A percentile compares a stretch with the other conserved stretches of the same genome.
Conservation (phyloP, 2,113 vertebrate genomes). For the Gadus chalcogrammus region DNA sequence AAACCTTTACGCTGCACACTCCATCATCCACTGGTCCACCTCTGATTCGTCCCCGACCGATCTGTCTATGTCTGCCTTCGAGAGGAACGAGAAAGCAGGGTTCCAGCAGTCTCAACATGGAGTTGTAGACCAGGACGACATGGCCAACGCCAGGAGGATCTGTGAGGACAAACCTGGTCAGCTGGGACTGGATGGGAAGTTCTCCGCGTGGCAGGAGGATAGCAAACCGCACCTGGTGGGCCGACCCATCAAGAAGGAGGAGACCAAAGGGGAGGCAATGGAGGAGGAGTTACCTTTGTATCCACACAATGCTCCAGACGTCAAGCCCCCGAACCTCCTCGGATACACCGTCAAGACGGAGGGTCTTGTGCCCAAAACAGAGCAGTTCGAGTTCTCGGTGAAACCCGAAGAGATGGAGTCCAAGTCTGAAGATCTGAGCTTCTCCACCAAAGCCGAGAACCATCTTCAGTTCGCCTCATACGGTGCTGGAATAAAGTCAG, state of each 20-base stretch:
- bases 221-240: conserved; percentile 23
- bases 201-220: background rate
- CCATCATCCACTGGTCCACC: conserved; percentile 25
- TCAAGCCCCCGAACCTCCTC: conserved; percentile 36
- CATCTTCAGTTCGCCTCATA: conserved; percentile 6
- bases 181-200: background rate
- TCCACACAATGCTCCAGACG: conserved; percentile 30
- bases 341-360: conserved; percentile 33
- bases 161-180: background rate
- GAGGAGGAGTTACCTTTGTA: conserved; percentile 12
- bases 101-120: background rate
- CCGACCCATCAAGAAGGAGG: conserved; percentile 48
- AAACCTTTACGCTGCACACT: conserved; percentile 40
- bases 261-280: conserved; percentile 21
- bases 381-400: conserved; percentile 43
- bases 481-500: conserved; percentile 17
- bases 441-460: background rate
- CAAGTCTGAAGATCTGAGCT: conserved; percentile 46
- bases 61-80: conserved; percentile 11
- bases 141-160: conserved; percentile 16
- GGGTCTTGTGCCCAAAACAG: conserved; percentile 35
- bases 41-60: conserved; percentile 23
- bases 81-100: background rate
- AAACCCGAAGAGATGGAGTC: conserved; percentile 38
- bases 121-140: conserved; percentile 26